Conservation (phyloP, 2,113 vertebrate species). For the Stercorarius parasiticus region DNA sequence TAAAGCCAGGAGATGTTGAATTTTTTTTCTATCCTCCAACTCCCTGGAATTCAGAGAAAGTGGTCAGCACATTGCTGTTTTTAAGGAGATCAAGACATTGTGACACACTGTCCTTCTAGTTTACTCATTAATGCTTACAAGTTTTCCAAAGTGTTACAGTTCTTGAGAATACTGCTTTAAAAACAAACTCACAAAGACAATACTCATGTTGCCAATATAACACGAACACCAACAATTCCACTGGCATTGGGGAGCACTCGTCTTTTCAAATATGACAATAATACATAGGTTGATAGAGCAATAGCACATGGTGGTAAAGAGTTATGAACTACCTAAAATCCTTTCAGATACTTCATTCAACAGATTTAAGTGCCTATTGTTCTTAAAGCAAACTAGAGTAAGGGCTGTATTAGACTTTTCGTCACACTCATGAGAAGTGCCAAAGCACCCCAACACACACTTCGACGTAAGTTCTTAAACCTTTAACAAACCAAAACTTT, state of each 20-base stretch:
- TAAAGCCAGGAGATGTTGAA: slow-evolving; percentile 89
- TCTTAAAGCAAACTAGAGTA: neutral
- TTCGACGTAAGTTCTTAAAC: neutral
- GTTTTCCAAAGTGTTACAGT: neutral
- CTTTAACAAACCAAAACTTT: neutral
- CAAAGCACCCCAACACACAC: neutral
- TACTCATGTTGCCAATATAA: neutral
- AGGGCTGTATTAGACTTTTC: neutral
- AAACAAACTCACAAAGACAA: neutral
- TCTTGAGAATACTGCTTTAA: neutral
- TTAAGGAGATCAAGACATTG: neutral
- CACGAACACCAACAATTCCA: neutral
- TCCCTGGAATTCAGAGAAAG: slow-evolving; percentile 80
- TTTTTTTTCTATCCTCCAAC: slow-evolving; percentile 92
- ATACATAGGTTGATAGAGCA: neutral
- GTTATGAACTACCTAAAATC: neutral
- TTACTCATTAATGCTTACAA: neutral
- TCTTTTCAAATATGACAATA: neutral
- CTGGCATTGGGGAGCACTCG: neutral
- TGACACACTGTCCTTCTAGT: neutral
- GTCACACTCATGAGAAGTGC: neutral
- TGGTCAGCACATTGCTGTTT: neutral
- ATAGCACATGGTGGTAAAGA: neutral
- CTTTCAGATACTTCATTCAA: neutral
- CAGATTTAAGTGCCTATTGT: neutral